Evolutionary conservation across 2,888 invertebrate genomes (phyloP), one percentile per base, ranked within the genome.

Genomic region (Creontiades dilutus): DNA sequence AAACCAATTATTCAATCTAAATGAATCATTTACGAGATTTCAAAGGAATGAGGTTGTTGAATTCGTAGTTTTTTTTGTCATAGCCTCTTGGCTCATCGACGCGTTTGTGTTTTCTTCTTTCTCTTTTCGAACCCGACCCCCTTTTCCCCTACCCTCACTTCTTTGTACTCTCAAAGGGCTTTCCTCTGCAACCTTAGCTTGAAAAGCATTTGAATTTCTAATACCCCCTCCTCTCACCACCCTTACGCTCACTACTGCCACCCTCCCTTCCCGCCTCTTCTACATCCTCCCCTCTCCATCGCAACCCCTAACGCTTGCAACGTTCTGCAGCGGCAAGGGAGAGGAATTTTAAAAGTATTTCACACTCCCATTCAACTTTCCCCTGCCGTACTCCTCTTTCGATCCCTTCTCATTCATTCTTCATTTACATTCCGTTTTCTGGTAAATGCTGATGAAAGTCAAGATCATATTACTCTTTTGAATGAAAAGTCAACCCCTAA

Each of bases 181-280:
- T 76, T 76, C 76, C 46, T 37, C 28, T 28, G 9, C 76, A 76
- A 76, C 76, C 7, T 4, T 23, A 76, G 14, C 28, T 57, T 57
- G 55, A 52, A 57, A 48, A 84, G 84, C 28, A 84, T 84, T 84
- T 84, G 84, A 84, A 84, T 84, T 84, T 84, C 84, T 84, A 84
- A 84, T 84, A 55, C 52, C 27, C 55, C 23, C 23, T 37, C 37
- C 37, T 37, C n/a, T n/a, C n/a, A n/a, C n/a, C n/a, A n/a, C n/a
- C n/a, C n/a, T n/a, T n/a, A n/a, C n/a, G n/a, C n/a, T n/a, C n/a
- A n/a, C n/a, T n/a, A n/a, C n/a, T n/a, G n/a, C n/a, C n/a, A n/a
- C n/a, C n/a, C n/a, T n/a, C n/a, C n/a, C n/a, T n/a, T n/a, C n/a
- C n/a, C n/a, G n/a, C n/a, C n/a, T n/a, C n/a, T n/a, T n/a, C n/a